Evolutionary conservation across 2,888 invertebrate species (phyloP), one percentile per base, ranked within the genome.

Genomic region (Hirtodrosophila histrioides): DNA sequence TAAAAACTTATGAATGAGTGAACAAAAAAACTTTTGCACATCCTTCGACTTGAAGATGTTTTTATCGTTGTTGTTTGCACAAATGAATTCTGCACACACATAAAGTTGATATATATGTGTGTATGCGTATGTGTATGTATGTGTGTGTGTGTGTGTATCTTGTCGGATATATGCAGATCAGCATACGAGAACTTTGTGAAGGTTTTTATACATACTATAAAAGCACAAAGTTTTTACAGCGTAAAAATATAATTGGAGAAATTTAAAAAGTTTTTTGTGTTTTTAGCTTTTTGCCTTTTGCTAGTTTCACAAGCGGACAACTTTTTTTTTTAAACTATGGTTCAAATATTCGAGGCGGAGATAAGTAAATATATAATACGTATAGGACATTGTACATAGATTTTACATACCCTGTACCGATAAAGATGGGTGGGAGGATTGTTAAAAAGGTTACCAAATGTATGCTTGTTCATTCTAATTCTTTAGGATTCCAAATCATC

Each of bases 201-300:
- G 65, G 56, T 39, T 76, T 68, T 70, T 56, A 60, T 41, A 53
- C 58, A 56, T 39, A 54, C 60, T 56, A 44, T 49, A 67, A 70
- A 73, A 64, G 68, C 67, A 68, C 49, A 83, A 88, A 76, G 64
- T 83, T 83, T 86, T 83, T 69, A 76, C 71, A 86, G 83, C 86
- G 86, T 88, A 86, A 88, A 88, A 84, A 86, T 88, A 88, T 84
- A 88, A 84, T 84, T 84, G 86, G 86, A 70, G 67, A 83, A 88
- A 72, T 88, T 86, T 68, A 41, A 61, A 82, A 87, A 73, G 54
- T 77, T 53, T 56, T 65, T 46, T 43, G 31, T 54, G 12, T 57
- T 68, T 75, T 73, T 66, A 58, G 46, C 45, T 63, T 50, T 39
- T 27, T 45, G 48, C 36, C 44, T 63, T 69, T 64, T 53, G 35